Percentiles rank a stretch among this genome's conserved stretches.
These are phyloP conservation scores for Incurvaria masculella DNA, from an alignment of 2,888 invertebrate species.

Conservation along the genomic window DNA sequence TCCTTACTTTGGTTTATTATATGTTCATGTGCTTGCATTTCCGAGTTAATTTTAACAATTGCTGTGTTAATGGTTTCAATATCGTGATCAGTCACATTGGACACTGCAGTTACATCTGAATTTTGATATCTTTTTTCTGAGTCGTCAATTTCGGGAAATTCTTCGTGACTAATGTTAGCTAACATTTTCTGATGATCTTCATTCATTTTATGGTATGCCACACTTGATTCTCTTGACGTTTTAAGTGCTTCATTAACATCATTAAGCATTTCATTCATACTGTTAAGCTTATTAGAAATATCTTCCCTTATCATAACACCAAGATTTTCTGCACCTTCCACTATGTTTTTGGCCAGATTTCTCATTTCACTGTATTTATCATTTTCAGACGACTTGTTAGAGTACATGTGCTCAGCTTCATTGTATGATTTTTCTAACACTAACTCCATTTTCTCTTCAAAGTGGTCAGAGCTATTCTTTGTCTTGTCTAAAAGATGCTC, in stretches of 20 bases:
- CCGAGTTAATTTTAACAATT: slow-evolving; percentile 36
- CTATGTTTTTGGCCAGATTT: slow-evolving; percentile 37
- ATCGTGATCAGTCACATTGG: slow-evolving; percentile 28
- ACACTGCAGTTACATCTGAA: slow-evolving; percentile 10
- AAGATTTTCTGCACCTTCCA: slow-evolving; percentile 43
- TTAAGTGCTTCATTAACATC: slow-evolving; percentile 46
- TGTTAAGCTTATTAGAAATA: slow-evolving; percentile 47
- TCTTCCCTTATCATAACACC: slow-evolving; percentile 44
- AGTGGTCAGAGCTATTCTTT: slow-evolving; percentile 22
- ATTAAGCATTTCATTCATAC: slow-evolving; percentile 44
- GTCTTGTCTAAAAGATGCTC: not conserved
- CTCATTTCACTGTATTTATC: slow-evolving; percentile 43
- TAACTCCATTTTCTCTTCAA: slow-evolving; percentile 33
- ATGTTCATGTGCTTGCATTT: slow-evolving; percentile 36
- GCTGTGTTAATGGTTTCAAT: slow-evolving; percentile 38
- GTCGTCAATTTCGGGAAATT: slow-evolving; percentile 11
- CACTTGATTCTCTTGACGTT: slow-evolving; percentile 39
- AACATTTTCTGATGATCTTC: slow-evolving; percentile 23
- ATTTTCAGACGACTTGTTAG: slow-evolving; percentile 29
- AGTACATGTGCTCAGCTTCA: too few relatives aligned
- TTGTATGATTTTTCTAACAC: slow-evolving; percentile 30
- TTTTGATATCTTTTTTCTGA: slow-evolving; percentile 5
- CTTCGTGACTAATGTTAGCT: slow-evolving; percentile 4
- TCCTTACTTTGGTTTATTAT: slow-evolving; percentile 35
- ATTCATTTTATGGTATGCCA: slow-evolving; percentile 36